Percentiles rank a stretch among this genome's conserved stretches.
Evolutionary conservation across 2,113 vertebrate species (phyloP).

Genomic region (Cairina moschata): DNA sequence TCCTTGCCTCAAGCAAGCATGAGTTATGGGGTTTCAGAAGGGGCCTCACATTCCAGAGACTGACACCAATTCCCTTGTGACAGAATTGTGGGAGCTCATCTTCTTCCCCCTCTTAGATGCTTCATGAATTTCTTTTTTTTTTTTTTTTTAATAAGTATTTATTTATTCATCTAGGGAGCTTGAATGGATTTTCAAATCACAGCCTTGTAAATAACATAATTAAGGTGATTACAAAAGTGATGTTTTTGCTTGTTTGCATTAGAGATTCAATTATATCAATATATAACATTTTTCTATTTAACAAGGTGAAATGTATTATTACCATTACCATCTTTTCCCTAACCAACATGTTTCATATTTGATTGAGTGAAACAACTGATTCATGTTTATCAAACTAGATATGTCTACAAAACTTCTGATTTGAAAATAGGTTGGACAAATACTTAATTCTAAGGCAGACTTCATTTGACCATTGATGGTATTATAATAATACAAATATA

Average conservation of each 20-base stretch:
- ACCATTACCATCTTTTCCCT: background rate
- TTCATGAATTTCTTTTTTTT: background rate
- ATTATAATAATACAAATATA: background rate
- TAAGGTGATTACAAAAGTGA: background rate
- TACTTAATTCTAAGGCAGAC: background rate
- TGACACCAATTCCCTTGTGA: fast-evolving
- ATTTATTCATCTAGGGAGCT: background rate
- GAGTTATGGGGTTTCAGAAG: background rate
- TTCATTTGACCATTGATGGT: background rate
- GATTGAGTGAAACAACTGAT: background rate
- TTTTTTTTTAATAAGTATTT: background rate
- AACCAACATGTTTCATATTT: background rate
- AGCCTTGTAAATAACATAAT: background rate
- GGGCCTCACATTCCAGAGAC: background rate
- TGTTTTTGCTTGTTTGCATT: conserved; percentile 18
- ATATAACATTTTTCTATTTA: background rate
- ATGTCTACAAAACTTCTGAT: background rate
- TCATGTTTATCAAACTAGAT: background rate
- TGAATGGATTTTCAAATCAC: conserved; percentile 8
- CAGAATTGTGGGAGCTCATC: background rate
- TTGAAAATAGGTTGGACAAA: background rate
- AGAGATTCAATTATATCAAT: background rate
- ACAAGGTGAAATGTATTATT: background rate
- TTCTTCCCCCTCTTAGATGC: background rate
- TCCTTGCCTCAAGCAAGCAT: background rate